Conservation (phyloP, 2,113 vertebrate species). For the Nycticryphes semicollaris region DNA sequence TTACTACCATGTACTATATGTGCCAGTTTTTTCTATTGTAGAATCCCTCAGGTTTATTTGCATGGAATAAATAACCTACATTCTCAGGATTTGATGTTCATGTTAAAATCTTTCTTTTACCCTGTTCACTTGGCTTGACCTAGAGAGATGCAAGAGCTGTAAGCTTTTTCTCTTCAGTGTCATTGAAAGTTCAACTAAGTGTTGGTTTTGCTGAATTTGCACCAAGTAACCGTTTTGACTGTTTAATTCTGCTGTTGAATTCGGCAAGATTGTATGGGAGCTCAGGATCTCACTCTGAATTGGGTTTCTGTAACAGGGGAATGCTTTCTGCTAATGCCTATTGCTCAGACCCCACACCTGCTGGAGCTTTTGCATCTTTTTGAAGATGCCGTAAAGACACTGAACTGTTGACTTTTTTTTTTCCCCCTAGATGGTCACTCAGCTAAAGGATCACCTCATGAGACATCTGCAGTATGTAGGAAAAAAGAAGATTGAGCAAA, state of each 20-base stretch:
- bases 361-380: not conserved
- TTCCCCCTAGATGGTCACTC: conserved; percentile 84
- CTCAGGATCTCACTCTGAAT: not conserved
- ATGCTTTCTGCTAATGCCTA: rapidly evolving
- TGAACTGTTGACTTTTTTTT: not conserved
- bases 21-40: not conserved
- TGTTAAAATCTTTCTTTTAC: not conserved
- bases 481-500: conserved; percentile 88
- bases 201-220: not conserved
- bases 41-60: not conserved
- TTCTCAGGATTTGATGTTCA: not conserved
- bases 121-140: not conserved
- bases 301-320: not conserved
- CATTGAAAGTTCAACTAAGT: not conserved
- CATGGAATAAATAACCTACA: not conserved
- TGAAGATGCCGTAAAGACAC: not conserved
- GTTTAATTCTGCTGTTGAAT: not conserved
- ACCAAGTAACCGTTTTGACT: not conserved
- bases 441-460: conserved; percentile 90
- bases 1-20: not conserved
- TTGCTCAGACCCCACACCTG: not conserved
- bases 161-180: not conserved
- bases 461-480: conserved; percentile 85
- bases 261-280: not conserved
- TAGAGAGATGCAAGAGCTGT: not conserved